Evolutionary conservation across 2,113 vertebrate genomes (phyloP).

Genomic region (Phoxinus phoxinus): DNA sequence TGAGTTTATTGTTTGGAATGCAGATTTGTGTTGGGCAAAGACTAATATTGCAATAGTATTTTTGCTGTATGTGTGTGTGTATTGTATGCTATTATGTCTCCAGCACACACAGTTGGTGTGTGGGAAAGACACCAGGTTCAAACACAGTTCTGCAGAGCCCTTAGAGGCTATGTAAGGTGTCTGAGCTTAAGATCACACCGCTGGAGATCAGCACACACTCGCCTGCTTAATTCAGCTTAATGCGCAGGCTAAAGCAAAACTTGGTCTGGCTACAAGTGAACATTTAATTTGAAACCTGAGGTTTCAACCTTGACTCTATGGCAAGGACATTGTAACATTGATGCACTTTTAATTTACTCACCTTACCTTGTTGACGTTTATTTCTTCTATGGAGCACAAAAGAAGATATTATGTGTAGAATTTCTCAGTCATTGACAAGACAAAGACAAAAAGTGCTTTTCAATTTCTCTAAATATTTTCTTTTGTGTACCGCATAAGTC

Average conservation of each 20-base stretch:
- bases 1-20: neutral
- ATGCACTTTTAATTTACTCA: too few species aligned
- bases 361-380: neutral
- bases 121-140: constrained; percentile 30
- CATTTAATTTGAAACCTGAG: neutral
- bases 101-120: neutral
- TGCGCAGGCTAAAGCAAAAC: neutral
- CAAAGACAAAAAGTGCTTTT: neutral
- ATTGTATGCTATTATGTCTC: neutral
- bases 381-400: neutral
- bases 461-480: neutral
- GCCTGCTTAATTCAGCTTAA: constrained; percentile 29
- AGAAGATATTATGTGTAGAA: neutral
- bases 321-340: neutral
- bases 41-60: neutral
- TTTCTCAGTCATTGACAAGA: too few species aligned
- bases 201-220: constrained; percentile 15
- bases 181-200: constrained; percentile 33
- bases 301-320: neutral
- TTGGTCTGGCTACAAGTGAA: neutral
- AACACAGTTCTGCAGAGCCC: constrained; percentile 1
- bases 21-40: neutral
- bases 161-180: constrained; percentile 23
- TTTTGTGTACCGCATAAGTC: neutral
- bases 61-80: neutral